Percentiles rank a stretch among this genome's conserved stretches.
Evolutionary conservation across 1,140 invertebrate genomes (phyloP).

Genomic region (Ips nitidus): DNA sequence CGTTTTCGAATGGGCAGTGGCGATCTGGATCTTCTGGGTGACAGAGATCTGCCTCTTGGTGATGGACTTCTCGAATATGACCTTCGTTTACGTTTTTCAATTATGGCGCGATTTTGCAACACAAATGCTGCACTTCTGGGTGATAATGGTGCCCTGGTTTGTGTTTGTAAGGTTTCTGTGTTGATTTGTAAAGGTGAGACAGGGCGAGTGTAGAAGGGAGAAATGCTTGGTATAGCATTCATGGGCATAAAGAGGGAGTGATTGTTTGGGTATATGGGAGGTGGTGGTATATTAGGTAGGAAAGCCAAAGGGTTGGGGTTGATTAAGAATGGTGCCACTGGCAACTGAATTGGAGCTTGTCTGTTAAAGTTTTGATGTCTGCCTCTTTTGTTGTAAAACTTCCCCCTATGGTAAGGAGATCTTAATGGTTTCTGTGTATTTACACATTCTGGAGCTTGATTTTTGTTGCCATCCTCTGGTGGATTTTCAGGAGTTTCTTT

Average conservation of each 20-base stretch:
- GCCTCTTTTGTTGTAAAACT: no score
- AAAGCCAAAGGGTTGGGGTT: background rate
- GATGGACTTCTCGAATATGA: constrained; percentile 46
- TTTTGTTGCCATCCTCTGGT: no score
- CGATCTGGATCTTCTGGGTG: constrained; percentile 14
- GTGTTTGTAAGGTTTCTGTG: constrained; percentile 44
- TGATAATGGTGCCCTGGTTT: constrained; percentile 49
- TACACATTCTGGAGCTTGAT: background rate
- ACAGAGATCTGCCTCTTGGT: constrained; percentile 25
- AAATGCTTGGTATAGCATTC: background rate
- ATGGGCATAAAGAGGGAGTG: background rate
- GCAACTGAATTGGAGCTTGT: background rate
- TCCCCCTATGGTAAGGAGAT: background rate
- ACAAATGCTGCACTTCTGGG: constrained; percentile 52
- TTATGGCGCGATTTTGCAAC: constrained; percentile 49
- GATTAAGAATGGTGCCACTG: background rate
- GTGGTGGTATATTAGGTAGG: background rate
- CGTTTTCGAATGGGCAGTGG: constrained; percentile 6
- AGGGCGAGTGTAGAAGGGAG: constrained; percentile 27
- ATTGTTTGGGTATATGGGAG: background rate
- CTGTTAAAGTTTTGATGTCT: no score
- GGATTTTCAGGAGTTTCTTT: no score
- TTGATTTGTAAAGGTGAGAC: constrained; percentile 46
- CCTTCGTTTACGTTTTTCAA: constrained; percentile 48
- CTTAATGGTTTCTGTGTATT: background rate